phyloP scores from a whole-genome alignment of 2,113 vertebrate species.

The Chamaea fasciata region DNA sequence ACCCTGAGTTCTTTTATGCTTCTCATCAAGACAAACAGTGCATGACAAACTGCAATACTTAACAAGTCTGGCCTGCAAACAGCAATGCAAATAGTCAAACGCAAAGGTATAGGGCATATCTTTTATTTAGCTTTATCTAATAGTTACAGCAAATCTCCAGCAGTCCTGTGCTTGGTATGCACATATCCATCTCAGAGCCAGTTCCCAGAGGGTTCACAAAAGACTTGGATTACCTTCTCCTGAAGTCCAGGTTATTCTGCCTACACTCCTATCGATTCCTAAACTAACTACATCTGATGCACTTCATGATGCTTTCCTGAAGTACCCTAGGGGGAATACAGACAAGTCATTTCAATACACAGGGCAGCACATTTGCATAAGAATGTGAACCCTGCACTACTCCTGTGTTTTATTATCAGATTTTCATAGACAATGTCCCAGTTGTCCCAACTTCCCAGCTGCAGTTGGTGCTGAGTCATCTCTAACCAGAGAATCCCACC shows the following conservation, averaged over 20 bases:
- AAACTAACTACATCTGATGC: conserved; percentile 27
- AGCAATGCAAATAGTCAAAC: not conserved
- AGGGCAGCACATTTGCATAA: not conserved
- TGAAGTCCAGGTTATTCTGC: conserved; percentile 13
- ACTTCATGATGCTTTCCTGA: not conserved
- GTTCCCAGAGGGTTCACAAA: not conserved
- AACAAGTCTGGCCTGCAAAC: not conserved
- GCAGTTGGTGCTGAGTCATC: not conserved
- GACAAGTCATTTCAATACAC: not conserved
- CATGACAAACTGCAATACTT: not conserved
- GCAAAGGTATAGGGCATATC: not conserved
- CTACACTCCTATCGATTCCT: not conserved
- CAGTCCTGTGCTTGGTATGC: not conserved
- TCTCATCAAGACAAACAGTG: not conserved
- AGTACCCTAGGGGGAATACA: not conserved
- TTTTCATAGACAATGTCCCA: not conserved
- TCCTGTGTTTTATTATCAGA: not conserved
- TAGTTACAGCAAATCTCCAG: not conserved
- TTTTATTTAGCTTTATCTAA: not conserved
- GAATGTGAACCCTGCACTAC: not conserved
- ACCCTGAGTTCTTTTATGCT: not conserved
- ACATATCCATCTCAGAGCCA: not conserved
- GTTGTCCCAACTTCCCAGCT: not conserved
- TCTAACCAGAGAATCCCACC: not conserved
- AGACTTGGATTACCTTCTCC: conserved; percentile 7